Base-by-base conservation (phyloP, 2,113 vertebrate species). In the Carassius gibelio region DNA sequence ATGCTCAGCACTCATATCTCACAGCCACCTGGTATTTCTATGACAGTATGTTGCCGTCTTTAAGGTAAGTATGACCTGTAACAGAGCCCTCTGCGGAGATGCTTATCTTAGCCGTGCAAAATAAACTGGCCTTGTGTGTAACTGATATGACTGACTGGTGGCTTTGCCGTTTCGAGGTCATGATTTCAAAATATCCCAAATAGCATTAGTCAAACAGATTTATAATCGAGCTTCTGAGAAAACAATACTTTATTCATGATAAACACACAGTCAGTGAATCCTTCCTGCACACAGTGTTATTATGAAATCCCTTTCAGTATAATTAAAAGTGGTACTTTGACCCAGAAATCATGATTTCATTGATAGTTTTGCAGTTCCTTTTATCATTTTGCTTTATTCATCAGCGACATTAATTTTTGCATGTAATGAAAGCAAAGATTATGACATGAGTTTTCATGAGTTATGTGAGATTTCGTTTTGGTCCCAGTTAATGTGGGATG, bases 11-110 rank as follows among this genome's bases (percentile, higher is more conserved):
- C 57, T 94, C 84, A 5, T 99, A 99, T 93, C 94, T 99, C 90
- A 98, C 96, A 0, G 97, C 98, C 82, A 99, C 98, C 1, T 99
- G 98, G 98, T 98, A 97, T 92, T 99, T 99, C 94, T 99, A 99
- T 10, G 98, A 99, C 95, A 99, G 97, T 91, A 96, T 99, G 90
- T 95, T 99, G 84, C 98, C 98, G 1, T 96, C 97, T 15, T 96
- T 99, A 96, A 99, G 97, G 98, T 99, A 96, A 88, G 94, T 42
- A 6, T 75, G 19, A 10, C 69, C n/a, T 78, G 59, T 50, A 48
- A 45, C 11, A 1, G 48, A 13, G 17, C 34, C 42, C 71, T 38
- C 30, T 3, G 11, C 38, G 45, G 50, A 74, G 64, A 55, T 85
- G 30, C 42, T 38, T 62, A 48, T 64, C 62, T 45, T 79, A 79